Evolutionary conservation across 2,797 vertebrate species (phyloP), one percentile per base, ranked within the genome.

Genomic region (Pseudotriccus pelzelni): DNA sequence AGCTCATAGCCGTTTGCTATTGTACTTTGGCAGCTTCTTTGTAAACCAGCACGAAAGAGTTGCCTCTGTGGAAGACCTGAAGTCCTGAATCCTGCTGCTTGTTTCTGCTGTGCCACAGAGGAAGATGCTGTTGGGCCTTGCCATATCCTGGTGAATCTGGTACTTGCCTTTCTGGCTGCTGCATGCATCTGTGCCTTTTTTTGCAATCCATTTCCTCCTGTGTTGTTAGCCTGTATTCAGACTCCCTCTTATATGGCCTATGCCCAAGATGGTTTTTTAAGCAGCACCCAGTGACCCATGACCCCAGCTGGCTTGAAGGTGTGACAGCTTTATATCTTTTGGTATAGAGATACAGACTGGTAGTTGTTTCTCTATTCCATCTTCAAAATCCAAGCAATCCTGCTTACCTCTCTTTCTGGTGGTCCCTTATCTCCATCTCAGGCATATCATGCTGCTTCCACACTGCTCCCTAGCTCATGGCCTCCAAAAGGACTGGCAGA

Each of bases 21-120:
- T 16, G 20, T 39, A 49, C n/a, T 94, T 74, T 28, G 74, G 49
- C 56, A 92, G 55, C 28, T 82, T 69, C 75, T 86, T 81, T 41
- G 76, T 34, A 66, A 13, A 72, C 23, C 12, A 30, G 46, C n/a
- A 64, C 10, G 56, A 46, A 44, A 76, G 10, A 12, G 23, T 10
- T 82, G 34, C 25, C 86, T 73, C 73, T 67, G 28, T 69, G 41
- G 62, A 52, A 84, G 21, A n/a, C 27, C 10, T 53, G 50, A 87
- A 87, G 25, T 39, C 37, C 30, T 32, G 43, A 63, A 53, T 50
- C 58, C 46, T 73, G 36, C 32, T 78, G 47, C 24, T 62, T 89
- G 8, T 67, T 93, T 81, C 52, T 82, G 69, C 63, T 5, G 1
- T 58, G 49, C 39, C 2, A 1, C 19, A 6, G 39, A 67, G 46